phyloP scores from a whole-genome alignment of 2,113 vertebrate genomes.

The Calypte anna region DNA sequence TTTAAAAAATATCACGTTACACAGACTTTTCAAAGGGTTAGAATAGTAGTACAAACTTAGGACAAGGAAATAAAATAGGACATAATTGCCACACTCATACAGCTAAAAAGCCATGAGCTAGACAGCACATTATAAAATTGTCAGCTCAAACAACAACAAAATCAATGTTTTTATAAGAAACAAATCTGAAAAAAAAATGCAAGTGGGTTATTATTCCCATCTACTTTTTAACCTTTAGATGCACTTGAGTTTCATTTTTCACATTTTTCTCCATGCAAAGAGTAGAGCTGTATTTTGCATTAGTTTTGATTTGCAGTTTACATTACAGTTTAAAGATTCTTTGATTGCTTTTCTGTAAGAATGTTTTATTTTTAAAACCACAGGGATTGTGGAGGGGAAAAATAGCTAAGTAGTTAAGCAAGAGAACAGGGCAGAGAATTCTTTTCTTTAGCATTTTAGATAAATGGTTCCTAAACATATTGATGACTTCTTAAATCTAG shows the following conservation, averaged over 20 bases:
- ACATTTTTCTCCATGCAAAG: neutral
- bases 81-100: neutral
- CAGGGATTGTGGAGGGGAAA: neutral
- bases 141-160: neutral
- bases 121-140: neutral
- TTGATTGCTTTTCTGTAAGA: neutral
- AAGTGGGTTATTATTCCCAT: neutral
- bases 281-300: neutral
- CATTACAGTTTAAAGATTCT: neutral
- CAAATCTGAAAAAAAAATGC: neutral
- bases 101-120: neutral
- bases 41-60: neutral
- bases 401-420: neutral
- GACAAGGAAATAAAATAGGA: neutral
- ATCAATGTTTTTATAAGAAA: neutral
- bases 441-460: neutral
- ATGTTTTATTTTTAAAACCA: neutral
- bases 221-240: neutral
- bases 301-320: neutral
- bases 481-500: neutral
- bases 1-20: neutral
- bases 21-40: neutral
- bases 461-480: neutral
- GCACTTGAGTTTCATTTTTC: neutral
- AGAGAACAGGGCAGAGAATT: neutral